These are phyloP conservation scores for Poecilia latipinna DNA, from an alignment of 2,113 vertebrate genomes.

Conservation along the genomic window DNA sequence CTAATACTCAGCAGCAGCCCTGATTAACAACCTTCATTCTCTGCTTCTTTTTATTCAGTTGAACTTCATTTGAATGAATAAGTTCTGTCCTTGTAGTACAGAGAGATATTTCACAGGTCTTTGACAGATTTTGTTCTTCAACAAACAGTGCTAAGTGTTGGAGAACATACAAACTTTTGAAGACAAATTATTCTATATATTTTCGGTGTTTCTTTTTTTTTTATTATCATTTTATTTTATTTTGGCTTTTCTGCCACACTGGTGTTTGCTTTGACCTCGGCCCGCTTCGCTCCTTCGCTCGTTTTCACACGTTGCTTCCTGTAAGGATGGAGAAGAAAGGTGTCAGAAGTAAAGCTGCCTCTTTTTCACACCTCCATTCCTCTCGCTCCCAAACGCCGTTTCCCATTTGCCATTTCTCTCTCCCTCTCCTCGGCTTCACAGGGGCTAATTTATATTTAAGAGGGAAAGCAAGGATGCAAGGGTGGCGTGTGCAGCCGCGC, in stretches of 20 bases:
- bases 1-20: not conserved
- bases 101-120: not conserved
- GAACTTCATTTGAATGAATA: slow-evolving; percentile 26
- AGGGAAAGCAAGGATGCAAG: not conserved
- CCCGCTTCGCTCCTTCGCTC: slow-evolving; percentile 59
- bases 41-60: slow-evolving; percentile 5
- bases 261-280: slow-evolving; percentile 59
- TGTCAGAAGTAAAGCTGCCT: slow-evolving; percentile 72
- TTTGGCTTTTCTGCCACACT: slow-evolving; percentile 33
- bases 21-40: slow-evolving; percentile 5
- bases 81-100: slow-evolving; percentile 3
- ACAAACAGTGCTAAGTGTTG: slow-evolving; percentile 5
- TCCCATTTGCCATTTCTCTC: slow-evolving; percentile 43
- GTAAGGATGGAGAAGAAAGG: slow-evolving; percentile 59
- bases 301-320: slow-evolving; percentile 73
- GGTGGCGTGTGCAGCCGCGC: slow-evolving; percentile 7
- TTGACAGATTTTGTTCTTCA: not conserved
- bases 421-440: slow-evolving; percentile 40
- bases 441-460: slow-evolving; percentile 57
- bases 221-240: not conserved
- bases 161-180: slow-evolving; percentile 15
- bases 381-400: slow-evolving; percentile 3
- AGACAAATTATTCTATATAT: slow-evolving; percentile 30
- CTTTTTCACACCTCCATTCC: slow-evolving; percentile 66
- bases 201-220: slow-evolving; percentile 33